A percentile compares a stretch with the other conserved stretches of the same genome.
Evolutionary conservation across 1,140 invertebrate genomes (phyloP).

Genomic region (Brachystomella parvula): DNA sequence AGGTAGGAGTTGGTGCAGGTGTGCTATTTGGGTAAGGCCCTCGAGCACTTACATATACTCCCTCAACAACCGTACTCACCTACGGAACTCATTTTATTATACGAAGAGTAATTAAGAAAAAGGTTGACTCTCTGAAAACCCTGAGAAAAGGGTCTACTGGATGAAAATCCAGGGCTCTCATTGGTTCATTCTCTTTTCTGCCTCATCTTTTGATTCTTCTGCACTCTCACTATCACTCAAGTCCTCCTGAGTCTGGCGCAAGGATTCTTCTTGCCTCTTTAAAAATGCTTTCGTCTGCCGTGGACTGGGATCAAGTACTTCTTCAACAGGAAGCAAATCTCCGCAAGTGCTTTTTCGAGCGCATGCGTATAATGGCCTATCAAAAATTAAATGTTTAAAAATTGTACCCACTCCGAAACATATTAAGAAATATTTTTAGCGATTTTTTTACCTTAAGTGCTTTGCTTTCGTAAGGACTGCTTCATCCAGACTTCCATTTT

Average conservation of each 20-base stretch:
- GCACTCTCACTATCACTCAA: not conserved
- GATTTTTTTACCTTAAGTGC: constrained; percentile 55
- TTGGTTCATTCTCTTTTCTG: not conserved
- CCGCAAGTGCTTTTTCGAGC: constrained; percentile 63
- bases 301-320: constrained; percentile 7
- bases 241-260: too few relatives aligned
- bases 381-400: constrained; percentile 30
- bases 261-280: too few relatives aligned
- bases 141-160: not conserved
- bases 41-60: too few relatives aligned
- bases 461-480: constrained; percentile 64
- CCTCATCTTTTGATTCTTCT: not conserved
- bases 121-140: not conserved
- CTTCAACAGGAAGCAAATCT: constrained; percentile 52
- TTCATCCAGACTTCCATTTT: constrained; percentile 63
- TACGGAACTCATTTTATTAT: not conserved
- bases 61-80: not conserved
- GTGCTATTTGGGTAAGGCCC: too few relatives aligned
- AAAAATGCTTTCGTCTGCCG: too few relatives aligned
- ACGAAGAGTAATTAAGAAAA: not conserved
- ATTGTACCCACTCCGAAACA: not conserved
- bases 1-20: too few relatives aligned
- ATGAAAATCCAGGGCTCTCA: not conserved
- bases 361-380: constrained; percentile 57
- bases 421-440: constrained; percentile 10